These are phyloP conservation scores for Drosophila incognita DNA, from an alignment of 2,888 invertebrate genomes.

Conservation along the genomic window DNA sequence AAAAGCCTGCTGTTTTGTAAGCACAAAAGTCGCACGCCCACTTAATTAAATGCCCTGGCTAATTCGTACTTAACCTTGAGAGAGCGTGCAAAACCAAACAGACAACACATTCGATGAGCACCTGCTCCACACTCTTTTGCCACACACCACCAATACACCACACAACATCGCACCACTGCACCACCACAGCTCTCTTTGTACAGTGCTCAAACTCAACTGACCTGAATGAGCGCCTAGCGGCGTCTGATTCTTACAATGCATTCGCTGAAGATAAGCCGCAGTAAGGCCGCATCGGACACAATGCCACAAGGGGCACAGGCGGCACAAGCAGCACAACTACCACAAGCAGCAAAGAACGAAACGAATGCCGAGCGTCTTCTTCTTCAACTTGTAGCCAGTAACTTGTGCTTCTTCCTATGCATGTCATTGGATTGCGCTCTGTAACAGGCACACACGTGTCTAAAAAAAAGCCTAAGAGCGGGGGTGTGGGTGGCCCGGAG, in stretches of 20 bases:
- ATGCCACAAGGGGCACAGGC: slow-evolving; percentile 4
- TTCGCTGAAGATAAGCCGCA: slow-evolving; percentile 46
- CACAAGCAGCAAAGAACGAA: slow-evolving; percentile 12
- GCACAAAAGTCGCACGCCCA: slow-evolving; percentile 67
- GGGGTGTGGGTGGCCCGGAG: neutral
- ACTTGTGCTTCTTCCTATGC: slow-evolving; percentile 14
- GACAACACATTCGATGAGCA: slow-evolving; percentile 21
- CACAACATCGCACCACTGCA: neutral
- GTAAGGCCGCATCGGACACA: slow-evolving; percentile 12
- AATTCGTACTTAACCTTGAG: slow-evolving; percentile 68
- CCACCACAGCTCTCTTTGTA: neutral
- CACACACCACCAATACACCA: neutral
- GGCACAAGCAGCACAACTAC: neutral
- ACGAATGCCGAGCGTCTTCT: slow-evolving; percentile 22
- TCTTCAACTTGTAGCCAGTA: slow-evolving; percentile 11
- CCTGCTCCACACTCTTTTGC: slow-evolving; percentile 7
- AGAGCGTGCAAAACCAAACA: slow-evolving; percentile 7
- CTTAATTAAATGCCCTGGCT: slow-evolving; percentile 71
- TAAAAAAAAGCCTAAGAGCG: neutral
- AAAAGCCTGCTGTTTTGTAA: slow-evolving; percentile 16
- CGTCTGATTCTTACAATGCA: slow-evolving; percentile 39
- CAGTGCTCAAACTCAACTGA: slow-evolving; percentile 21
- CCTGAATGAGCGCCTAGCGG: slow-evolving; percentile 37
- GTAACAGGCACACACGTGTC: slow-evolving; percentile 11
- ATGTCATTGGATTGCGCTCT: slow-evolving; percentile 26